A percentile compares a stretch with the other conserved stretches of the same genome.
Conservation (phyloP, 2,888 invertebrate species). For the Petrophora chlorosata region DNA sequence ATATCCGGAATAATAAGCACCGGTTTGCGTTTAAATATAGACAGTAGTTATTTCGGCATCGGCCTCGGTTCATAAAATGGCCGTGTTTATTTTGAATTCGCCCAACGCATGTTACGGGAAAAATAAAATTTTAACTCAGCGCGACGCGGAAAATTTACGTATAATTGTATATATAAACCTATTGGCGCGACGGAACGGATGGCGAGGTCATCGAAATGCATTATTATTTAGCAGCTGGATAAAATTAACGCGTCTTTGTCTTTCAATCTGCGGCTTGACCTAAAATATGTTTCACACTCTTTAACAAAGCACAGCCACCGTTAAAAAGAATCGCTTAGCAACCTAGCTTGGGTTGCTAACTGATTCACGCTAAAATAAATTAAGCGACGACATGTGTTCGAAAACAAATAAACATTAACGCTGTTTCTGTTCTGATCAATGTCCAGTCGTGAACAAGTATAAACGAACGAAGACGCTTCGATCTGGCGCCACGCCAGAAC, state of each 20-base stretch:
- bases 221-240: constrained; percentile 24
- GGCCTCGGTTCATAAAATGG: constrained; percentile 70
- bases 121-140: constrained; percentile 51
- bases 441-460: constrained; percentile 42
- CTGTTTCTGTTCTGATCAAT: constrained; percentile 44
- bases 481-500: constrained; percentile 58
- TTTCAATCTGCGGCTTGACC: constrained; percentile 10
- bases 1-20: constrained; percentile 32
- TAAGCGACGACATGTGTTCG: constrained; percentile 23
- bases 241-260: constrained; percentile 19
- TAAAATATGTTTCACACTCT: constrained; percentile 1
- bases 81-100: constrained; percentile 69
- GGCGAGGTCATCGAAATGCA: constrained; percentile 25
- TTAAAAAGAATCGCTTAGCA: constrained; percentile 17
- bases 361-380: constrained; percentile 24
- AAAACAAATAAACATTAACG: constrained; percentile 37
- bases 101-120: constrained; percentile 58
- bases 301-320: background rate
- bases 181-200: constrained; percentile 31
- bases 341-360: constrained; percentile 21
- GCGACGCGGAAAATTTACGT: constrained; percentile 24
- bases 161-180: constrained; percentile 21
- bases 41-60: constrained; percentile 54
- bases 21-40: constrained; percentile 44
- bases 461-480: constrained; percentile 44